Conservation (phyloP, 1,140 invertebrate genomes). For the roundworm (Caenorhabditis elegans) region WBcel235 BX284604.4:5997001-5997500, state of each 20-base stretch:
- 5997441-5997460: too few species aligned
- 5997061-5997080: not conserved
- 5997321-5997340: not conserved
- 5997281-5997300: not conserved
- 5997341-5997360: not conserved
- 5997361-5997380: too few species aligned
- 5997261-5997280: not conserved
- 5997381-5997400: not conserved
- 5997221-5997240: not conserved
- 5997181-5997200: not conserved
- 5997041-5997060: constrained; percentile 5
- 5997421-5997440: not conserved
- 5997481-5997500: too few species aligned
- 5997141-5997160: not conserved
- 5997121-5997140: too few species aligned
- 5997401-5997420: not conserved
- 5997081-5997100: not conserved
- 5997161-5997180: not conserved
- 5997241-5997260: not conserved
- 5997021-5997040: not conserved
- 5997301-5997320: not conserved
- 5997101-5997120: not conserved
- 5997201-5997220: not conserved
- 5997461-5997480: too few species aligned
- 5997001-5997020: not conserved